These are phyloP conservation scores for Dioctria rufipes DNA, from an alignment of 2,888 invertebrate species.

Conservation along the genomic window DNA sequence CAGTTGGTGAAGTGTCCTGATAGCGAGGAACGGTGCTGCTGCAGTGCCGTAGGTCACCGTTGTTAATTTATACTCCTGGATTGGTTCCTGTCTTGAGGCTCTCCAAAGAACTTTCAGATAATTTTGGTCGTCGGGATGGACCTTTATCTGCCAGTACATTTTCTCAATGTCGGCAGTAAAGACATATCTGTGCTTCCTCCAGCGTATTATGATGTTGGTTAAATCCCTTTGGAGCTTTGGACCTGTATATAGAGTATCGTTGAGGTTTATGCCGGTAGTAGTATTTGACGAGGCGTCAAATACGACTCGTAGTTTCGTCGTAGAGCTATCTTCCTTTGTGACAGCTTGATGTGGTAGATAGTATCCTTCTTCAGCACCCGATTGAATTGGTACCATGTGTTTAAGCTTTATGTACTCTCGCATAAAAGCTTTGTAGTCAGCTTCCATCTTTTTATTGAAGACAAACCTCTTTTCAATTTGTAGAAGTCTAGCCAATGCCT, in stretches of 20 bases:
- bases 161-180: conserved; percentile 54
- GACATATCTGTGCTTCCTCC: no score
- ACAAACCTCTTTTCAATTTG: conserved; percentile 8
- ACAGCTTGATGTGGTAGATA: conserved; percentile 54
- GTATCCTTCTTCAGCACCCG: not conserved
- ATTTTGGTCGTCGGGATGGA: conserved; percentile 40
- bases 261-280: conserved; percentile 18
- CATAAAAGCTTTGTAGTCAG: not conserved
- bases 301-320: conserved; percentile 49
- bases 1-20: conserved; percentile 45
- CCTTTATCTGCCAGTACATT: conserved; percentile 53
- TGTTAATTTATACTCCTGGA: conserved; percentile 40
- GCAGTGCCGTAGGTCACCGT: conserved; percentile 54
- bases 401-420: not conserved
- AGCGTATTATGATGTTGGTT: no score
- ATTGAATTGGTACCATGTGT: not conserved
- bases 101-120: conserved; percentile 54
- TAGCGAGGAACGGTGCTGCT: conserved; percentile 50
- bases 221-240: conserved; percentile 29
- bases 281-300: conserved; percentile 37
- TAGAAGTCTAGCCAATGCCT: not conserved
- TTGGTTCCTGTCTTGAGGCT: not conserved
- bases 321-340: conserved; percentile 29
- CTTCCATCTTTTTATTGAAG: not conserved
- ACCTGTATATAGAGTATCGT: conserved; percentile 41